These are phyloP conservation scores for Mesitornis unicolor DNA, from an alignment of 2,113 vertebrate species.

Conservation along the genomic window DNA sequence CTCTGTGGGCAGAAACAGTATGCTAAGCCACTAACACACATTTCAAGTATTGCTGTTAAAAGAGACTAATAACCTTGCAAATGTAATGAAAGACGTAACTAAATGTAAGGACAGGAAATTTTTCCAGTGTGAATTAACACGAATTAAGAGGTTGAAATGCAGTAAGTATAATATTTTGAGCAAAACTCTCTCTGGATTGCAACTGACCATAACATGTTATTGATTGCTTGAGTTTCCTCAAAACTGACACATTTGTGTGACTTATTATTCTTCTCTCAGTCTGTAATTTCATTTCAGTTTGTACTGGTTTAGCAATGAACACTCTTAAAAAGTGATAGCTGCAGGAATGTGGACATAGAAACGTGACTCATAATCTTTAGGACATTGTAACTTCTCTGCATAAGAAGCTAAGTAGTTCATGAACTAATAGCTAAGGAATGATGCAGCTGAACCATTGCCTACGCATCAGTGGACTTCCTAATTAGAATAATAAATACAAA, in stretches of 20 bases:
- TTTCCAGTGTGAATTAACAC: background rate
- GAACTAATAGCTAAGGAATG: background rate
- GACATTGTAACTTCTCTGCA: background rate
- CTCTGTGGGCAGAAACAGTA: background rate
- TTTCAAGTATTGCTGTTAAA: background rate
- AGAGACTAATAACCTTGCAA: background rate
- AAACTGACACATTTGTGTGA: background rate
- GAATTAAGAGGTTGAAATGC: background rate
- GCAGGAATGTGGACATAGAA: background rate
- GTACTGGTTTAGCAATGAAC: background rate
- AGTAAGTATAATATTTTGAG: background rate
- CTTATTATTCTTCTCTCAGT: background rate
- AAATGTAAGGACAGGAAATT: background rate
- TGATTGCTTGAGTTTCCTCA: background rate
- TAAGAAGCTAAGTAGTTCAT: background rate
- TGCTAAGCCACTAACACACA: background rate
- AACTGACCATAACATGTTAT: background rate
- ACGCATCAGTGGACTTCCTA: background rate
- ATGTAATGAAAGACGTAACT: background rate
- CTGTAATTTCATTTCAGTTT: background rate
- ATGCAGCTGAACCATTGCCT: background rate
- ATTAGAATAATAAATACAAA: background rate
- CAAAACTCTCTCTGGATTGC: background rate
- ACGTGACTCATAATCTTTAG: background rate
- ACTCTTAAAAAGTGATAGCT: background rate